Conservation (phyloP, 1,140 invertebrate species). For the Arion vulgaris region DNA sequence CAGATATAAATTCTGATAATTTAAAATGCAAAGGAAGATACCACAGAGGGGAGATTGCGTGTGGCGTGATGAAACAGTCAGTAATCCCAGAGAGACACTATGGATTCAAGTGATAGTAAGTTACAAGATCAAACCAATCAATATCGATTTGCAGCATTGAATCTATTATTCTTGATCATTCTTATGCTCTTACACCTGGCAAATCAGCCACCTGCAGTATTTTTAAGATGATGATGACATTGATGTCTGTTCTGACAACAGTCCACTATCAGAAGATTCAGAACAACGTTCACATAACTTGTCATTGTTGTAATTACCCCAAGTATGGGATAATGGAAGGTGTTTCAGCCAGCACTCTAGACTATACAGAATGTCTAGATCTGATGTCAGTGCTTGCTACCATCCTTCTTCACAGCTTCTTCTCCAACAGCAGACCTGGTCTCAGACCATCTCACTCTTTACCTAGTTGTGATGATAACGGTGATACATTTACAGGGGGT, state of each 20-base stretch:
- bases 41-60: background rate
- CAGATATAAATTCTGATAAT: background rate
- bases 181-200: constrained; percentile 31
- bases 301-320: constrained; percentile 44
- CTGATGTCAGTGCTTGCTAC: background rate
- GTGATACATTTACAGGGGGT: constrained; percentile 1
- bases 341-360: constrained; percentile 31
- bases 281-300: constrained; percentile 44
- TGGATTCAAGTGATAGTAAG: constrained; percentile 30
- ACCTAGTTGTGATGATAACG: background rate
- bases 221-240: constrained; percentile 31
- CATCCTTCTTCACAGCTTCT: constrained; percentile 26
- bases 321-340: constrained; percentile 39
- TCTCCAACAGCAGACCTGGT: constrained; percentile 24
- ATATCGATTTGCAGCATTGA: background rate
- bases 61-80: background rate
- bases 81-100: constrained; percentile 18
- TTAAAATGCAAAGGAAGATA: background rate
- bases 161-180: constrained; percentile 33
- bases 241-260: constrained; percentile 34
- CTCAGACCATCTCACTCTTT: background rate
- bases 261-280: constrained; percentile 41
- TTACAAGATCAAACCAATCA: background rate
- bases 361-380: constrained; percentile 21
- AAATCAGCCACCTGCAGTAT: background rate